Conservation (phyloP, 2,888 invertebrate genomes). For the Carpatolechia fugitivella region DNA sequence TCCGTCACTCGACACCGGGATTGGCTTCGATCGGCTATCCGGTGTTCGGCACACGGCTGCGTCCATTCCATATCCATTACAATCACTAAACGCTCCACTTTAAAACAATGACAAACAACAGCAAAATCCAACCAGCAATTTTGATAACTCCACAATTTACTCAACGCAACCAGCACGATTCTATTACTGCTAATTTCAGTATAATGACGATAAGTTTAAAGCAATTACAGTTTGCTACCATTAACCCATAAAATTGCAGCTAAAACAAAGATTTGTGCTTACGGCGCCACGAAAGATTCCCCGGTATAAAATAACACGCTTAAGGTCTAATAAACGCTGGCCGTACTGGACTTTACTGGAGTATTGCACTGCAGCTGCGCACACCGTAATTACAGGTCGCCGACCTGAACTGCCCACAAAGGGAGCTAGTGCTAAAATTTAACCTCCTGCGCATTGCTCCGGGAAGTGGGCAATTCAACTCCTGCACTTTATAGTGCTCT, state of each 20-base stretch:
- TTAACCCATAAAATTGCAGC: slow-evolving; percentile 1
- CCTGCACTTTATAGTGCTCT: slow-evolving; percentile 10
- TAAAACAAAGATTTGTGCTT: not conserved
- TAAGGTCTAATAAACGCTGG: slow-evolving; percentile 70
- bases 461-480: slow-evolving; percentile 39
- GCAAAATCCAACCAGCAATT: not conserved
- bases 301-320: slow-evolving; percentile 12
- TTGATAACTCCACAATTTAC: not conserved
- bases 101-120: not conserved
- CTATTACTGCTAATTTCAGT: not conserved
- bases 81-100: slow-evolving; percentile 20
- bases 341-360: slow-evolving; percentile 76
- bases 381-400: slow-evolving; percentile 70
- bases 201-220: slow-evolving; percentile 1
- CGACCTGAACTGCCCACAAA: slow-evolving; percentile 59
- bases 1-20: slow-evolving; percentile 42
- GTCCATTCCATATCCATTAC: slow-evolving; percentile 11
- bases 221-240: not conserved
- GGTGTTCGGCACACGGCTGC: slow-evolving; percentile 43
- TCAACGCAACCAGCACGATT: not conserved
- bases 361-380: slow-evolving; percentile 69
- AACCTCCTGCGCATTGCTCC: slow-evolving; percentile 39
- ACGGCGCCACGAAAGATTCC: not conserved
- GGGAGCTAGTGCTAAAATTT: slow-evolving; percentile 60
- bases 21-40: slow-evolving; percentile 50